Evolutionary conservation across 1,140 invertebrate genomes (phyloP).

Genomic region (Lepidotrigona ventralis): DNA sequence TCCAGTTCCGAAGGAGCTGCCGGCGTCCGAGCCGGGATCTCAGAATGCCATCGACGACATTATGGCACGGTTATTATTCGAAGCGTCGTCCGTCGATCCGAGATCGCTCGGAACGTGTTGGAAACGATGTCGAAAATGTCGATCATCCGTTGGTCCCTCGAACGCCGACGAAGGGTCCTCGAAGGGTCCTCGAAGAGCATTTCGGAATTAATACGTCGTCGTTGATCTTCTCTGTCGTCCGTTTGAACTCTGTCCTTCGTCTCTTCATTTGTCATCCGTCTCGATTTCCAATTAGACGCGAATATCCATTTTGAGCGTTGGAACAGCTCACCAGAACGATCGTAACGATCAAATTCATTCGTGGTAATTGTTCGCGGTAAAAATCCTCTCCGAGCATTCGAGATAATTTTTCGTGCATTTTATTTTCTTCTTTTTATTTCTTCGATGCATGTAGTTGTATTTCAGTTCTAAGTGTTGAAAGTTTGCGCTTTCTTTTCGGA

Average conservation of each 20-base stretch:
- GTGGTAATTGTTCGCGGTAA: too few species aligned
- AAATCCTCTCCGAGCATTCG: too few species aligned
- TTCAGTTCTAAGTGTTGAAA: neutral
- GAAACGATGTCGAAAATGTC: conserved; percentile 61
- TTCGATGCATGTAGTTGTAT: too few species aligned
- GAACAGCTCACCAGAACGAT: too few species aligned
- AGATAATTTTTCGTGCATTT: too few species aligned
- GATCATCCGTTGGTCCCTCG: conserved; percentile 30
- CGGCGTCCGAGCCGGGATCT: conserved; percentile 29
- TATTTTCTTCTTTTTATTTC: too few species aligned
- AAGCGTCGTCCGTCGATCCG: conserved; percentile 44
- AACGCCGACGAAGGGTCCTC: neutral
- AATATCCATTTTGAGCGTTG: neutral
- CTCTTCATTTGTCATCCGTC: neutral
- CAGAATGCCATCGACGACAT: conserved; percentile 51
- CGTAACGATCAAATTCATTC: too few species aligned
- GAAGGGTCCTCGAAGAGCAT: neutral
- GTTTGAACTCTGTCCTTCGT: neutral
- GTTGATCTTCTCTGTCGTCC: neutral
- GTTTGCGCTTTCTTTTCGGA: neutral
- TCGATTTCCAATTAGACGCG: neutral
- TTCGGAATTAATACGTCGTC: conserved; percentile 11
- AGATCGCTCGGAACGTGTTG: conserved; percentile 62
- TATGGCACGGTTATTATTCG: conserved; percentile 60
- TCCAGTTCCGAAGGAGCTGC: neutral